phyloP scores from a whole-genome alignment of 2,797 vertebrate species.

The Remorina albescens region DNA sequence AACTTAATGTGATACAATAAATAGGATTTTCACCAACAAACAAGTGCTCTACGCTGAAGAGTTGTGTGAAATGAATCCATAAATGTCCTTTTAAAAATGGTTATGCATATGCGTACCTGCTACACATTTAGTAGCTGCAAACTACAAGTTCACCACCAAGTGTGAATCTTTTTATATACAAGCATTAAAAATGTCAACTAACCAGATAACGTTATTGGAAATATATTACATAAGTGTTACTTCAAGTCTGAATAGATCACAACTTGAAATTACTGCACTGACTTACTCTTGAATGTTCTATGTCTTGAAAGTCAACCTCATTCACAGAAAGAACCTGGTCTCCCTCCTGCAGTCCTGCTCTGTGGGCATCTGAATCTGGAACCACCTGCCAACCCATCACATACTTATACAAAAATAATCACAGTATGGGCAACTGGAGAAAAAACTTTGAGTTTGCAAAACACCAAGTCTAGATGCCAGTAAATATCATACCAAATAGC shows the following conservation, averaged over 20 bases:
- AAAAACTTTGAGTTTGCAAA: background rate
- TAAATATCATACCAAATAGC: background rate
- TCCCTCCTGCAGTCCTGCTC: slow-evolving; percentile 96
- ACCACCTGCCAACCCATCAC: slow-evolving; percentile 87
- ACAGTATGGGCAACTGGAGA: background rate
- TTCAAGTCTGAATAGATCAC: background rate
- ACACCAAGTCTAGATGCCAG: background rate
- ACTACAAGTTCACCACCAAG: background rate
- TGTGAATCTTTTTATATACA: background rate
- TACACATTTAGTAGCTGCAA: too few relatives aligned
- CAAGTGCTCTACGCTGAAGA: background rate
- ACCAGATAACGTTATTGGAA: background rate
- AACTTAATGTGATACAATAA: background rate
- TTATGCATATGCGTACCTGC: too few relatives aligned
- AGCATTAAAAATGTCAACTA: background rate
- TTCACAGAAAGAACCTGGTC: slow-evolving; percentile 98
- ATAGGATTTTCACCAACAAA: background rate
- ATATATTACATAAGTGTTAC: background rate
- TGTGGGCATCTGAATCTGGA: slow-evolving; percentile 95
- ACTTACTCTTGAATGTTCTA: slow-evolving; percentile 95
- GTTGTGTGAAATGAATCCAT: too few relatives aligned
- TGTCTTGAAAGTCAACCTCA: slow-evolving; percentile 98
- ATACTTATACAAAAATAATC: background rate
- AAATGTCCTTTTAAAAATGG: too few relatives aligned
- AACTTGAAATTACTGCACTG: background rate